Percentiles rank a stretch among this genome's conserved stretches.
Conservation (phyloP, 2,888 invertebrate species). For the Lycia hirtaria region DNA sequence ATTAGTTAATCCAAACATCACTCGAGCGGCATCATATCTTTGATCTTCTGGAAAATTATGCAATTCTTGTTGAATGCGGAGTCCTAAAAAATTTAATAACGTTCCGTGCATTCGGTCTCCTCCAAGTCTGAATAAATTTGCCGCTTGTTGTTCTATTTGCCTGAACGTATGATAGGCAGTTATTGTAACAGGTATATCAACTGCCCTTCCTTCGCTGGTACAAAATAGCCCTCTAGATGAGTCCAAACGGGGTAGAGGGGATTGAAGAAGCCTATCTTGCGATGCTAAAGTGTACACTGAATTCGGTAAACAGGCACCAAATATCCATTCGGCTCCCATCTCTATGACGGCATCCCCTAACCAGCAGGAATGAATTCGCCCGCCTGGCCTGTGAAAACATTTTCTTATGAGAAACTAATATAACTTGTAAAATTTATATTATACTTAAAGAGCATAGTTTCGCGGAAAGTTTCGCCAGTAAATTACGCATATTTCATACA, state of each 20-base stretch:
- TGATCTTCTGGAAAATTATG: constrained; percentile 89
- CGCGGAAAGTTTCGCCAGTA: too few species aligned
- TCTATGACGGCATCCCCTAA: constrained; percentile 91
- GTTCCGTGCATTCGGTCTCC: constrained; percentile 87
- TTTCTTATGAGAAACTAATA: not conserved
- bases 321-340: constrained; percentile 91
- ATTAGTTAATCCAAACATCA: constrained; percentile 89
- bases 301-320: constrained; percentile 89
- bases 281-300: constrained; percentile 89
- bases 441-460: too few species aligned
- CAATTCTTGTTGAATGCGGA: constrained; percentile 89
- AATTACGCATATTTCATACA: too few species aligned
- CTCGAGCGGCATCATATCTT: constrained; percentile 88
- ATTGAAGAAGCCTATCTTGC: constrained; percentile 87
- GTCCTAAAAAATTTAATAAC: constrained; percentile 87
- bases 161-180: constrained; percentile 88
- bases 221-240: constrained; percentile 87
- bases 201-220: constrained; percentile 89
- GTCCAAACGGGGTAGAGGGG: constrained; percentile 84
- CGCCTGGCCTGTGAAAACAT: constrained; percentile 87
- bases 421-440: too few species aligned
- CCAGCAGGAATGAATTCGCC: constrained; percentile 91
- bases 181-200: constrained; percentile 87
- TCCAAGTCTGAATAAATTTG: constrained; percentile 87
- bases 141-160: constrained; percentile 88